A percentile compares a stretch with the other conserved stretches of the same genome.
These are phyloP conservation scores for Scolanthus callimorphus DNA, from an alignment of 92 coral and sea anemone species.

Conservation along the genomic window DNA sequence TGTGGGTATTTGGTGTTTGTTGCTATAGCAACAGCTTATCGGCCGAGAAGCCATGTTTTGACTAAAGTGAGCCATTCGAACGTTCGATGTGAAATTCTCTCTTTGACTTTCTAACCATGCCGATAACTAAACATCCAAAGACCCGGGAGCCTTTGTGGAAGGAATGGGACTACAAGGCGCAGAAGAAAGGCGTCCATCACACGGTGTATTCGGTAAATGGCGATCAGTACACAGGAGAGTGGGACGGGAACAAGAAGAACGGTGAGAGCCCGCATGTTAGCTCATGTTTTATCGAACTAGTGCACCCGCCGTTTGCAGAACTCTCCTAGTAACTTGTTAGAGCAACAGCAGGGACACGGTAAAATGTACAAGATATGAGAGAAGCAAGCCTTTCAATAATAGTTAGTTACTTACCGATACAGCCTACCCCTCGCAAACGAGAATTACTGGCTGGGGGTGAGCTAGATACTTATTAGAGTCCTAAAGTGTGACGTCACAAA, in stretches of 20 bases:
- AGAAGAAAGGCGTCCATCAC: constrained; percentile 96
- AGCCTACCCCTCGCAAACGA: too few relatives aligned
- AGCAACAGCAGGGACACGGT: too few relatives aligned
- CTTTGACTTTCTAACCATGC: constrained; percentile 49
- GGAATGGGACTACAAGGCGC: constrained; percentile 95
- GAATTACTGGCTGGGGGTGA: too few relatives aligned
- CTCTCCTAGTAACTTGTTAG: too few relatives aligned
- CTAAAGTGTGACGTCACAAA: too few relatives aligned
- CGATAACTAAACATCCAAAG: constrained; percentile 92
- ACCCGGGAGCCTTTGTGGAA: constrained; percentile 95
- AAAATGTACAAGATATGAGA: too few relatives aligned
- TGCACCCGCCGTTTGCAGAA: too few relatives aligned
- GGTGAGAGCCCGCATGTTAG: constrained; percentile 64
- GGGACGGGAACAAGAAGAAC: constrained; percentile 89
- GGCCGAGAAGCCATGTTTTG: constrained; percentile 33
- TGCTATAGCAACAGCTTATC: constrained; percentile 31
- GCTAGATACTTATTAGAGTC: too few relatives aligned
- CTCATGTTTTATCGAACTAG: too few relatives aligned
- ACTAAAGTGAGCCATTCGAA: constrained; percentile 2
- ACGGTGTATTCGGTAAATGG: constrained; percentile 97
- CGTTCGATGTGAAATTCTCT: not conserved
- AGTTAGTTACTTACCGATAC: too few relatives aligned
- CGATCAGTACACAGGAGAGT: constrained; percentile 95
- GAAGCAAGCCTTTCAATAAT: too few relatives aligned
- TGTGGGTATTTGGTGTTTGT: constrained; percentile 22